Evolutionary conservation across 2,888 invertebrate species (phyloP), one percentile per base, ranked within the genome.

Genomic region (Andrena flavipes): DNA sequence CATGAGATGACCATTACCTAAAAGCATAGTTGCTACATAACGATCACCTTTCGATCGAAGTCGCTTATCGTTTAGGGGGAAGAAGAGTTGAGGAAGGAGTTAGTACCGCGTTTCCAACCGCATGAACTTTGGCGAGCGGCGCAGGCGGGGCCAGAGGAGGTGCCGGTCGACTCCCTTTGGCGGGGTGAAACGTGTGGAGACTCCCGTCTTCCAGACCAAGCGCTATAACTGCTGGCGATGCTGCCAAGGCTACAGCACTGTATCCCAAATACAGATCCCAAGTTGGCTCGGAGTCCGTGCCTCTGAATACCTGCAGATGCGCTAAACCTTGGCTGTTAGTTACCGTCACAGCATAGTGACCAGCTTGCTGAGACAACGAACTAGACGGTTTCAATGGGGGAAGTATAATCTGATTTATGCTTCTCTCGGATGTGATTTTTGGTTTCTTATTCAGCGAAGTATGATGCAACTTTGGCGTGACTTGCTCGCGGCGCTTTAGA

Each of bases 1-100:
- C 93, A 91, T 3, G 94, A 94, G 81, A 94, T 93, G 1, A 93
- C 92, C 94, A 94, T 94, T n/a, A 93, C 92, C 93, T 93, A 33
- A 62, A 77, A 64, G 35, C 16, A 42, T 42, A 10, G 1, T 56
- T 20, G 7, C 16, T 51, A 20, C 6, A 67, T 8, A 26, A 56
- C 51, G 16, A 54, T 67, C 7, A 23, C 48, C 6, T 2, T 71
- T 54, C 7, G 10, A 49, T 56, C 6, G 2, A 35, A 23, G 20
- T 30, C 6, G n/a, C 7, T 16, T 42, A 59, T 59, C 67, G 20
- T 30, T n/a, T 8, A 10, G 10, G 10, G 2, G 10, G 10, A 16
- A 10, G 7, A 23, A 56, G 8, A 30, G 42, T 16, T 49, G n/a
- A 23, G 20, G 42, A 13, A 42, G 29, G 7, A 54, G 42, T 72